Conservation (phyloP, 2,797 vertebrate species). For the Lithobates sylvaticus region DNA sequence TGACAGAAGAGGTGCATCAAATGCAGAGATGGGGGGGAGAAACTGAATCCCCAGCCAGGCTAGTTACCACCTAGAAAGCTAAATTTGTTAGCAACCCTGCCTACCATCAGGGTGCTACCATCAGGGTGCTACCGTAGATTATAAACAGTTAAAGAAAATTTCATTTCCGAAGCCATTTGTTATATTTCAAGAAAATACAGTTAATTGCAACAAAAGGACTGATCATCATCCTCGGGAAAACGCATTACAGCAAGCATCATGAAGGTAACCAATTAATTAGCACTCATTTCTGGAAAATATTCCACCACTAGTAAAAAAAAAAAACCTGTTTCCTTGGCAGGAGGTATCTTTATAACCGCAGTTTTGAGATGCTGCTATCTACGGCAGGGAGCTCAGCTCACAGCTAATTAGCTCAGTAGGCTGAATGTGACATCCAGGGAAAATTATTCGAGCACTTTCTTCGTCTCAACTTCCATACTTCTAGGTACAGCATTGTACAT, state of each 20-base stretch:
- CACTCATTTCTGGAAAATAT: slow-evolving; percentile 37
- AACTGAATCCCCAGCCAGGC: too few relatives aligned
- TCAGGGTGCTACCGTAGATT: too few relatives aligned
- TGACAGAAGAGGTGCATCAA: too few relatives aligned
- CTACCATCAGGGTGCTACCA: too few relatives aligned
- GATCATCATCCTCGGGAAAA: slow-evolving; percentile 17
- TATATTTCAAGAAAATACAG: slow-evolving; percentile 2
- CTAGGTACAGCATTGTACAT: background rate
- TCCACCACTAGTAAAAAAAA: background rate
- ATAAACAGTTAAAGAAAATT: background rate
- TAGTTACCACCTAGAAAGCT: too few relatives aligned
- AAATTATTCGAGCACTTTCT: background rate
- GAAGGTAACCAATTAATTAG: slow-evolving; percentile 38
- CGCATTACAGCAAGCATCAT: slow-evolving; percentile 16
- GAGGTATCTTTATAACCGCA: slow-evolving; percentile 5
- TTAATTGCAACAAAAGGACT: slow-evolving; percentile 26
- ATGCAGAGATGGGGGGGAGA: too few relatives aligned
- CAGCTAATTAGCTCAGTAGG: slow-evolving; percentile 20
- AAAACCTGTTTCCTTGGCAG: slow-evolving; percentile 14
- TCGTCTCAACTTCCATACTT: background rate
- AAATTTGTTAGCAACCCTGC: too few relatives aligned
- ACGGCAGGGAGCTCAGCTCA: background rate
- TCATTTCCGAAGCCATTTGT: background rate
- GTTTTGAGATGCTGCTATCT: background rate
- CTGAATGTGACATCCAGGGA: background rate